Evolutionary conservation across 1,140 invertebrate genomes (phyloP), one percentile per base, ranked within the genome.

Genomic region (Zaprionus capensis): DNA sequence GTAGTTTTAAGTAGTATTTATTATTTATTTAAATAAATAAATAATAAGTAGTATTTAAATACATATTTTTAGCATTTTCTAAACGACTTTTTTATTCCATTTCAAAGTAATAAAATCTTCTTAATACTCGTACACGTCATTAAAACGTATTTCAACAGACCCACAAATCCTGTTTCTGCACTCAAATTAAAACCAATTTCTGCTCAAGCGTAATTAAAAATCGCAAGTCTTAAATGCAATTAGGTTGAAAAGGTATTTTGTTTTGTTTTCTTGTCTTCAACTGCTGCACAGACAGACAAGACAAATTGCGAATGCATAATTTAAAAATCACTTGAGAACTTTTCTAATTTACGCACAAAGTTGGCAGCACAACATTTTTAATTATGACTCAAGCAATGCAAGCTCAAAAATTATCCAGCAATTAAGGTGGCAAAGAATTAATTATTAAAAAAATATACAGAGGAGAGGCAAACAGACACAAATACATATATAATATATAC

Each of bases 351-450:
- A 61, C 46, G 46, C 36, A 20, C 17, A 57, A 71, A 76, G 20
- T 72, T 72, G 34, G 59, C 17, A 55, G 41, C 38, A 28, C 44
- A 15, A 34, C 31, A 24, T 61, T 71, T 56, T 61, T 38, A 62
- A 58, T 56, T 57, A 31, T 56, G 6, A 36, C 20, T 41, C 31
- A 36, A 12, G 34, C 59, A 65, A 26, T 36, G 58, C 64, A 74
- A 68, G 67, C 63, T 62, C 38, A 49, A 71, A 46, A 76, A 69
- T 78, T 65, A 71, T 64, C 65, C 68, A 74, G 76, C 76, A 73
- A 78, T 78, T 74, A 78, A 63, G 59, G 44, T 26, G 71, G 36
- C 22, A 11, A 59, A 49, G 44, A 66, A 57, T 31, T 66, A 26
- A 28, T 26, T 46, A 66, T 51, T 51, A 12, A n/a, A 22, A 49